Conservation (phyloP, 2,888 invertebrate species). For the Dioctria rufipes region DNA sequence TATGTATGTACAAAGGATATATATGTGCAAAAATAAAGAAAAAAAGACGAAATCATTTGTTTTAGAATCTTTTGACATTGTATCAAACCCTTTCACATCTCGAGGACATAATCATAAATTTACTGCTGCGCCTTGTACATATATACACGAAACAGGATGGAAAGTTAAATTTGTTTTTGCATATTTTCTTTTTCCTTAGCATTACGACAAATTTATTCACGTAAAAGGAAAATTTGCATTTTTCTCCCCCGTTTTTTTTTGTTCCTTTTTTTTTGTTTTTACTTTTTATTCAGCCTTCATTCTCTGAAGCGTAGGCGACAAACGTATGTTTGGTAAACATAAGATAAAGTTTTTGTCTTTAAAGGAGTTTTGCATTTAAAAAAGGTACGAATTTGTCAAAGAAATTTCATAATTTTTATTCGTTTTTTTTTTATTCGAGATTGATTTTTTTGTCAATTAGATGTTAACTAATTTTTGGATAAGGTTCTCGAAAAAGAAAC, state of each 20-base stretch:
- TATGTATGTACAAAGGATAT: background rate
- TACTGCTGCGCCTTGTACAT: background rate
- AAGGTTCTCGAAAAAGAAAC: no score
- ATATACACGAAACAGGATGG: background rate
- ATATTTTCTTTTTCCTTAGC: constrained; percentile 7
- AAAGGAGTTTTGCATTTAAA: background rate
- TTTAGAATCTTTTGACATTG: constrained; percentile 4
- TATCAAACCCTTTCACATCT: background rate
- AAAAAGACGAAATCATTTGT: background rate
- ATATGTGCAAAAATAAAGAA: background rate
- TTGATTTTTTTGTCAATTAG: no score
- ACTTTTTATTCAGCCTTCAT: no score
- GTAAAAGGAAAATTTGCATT: constrained; percentile 2
- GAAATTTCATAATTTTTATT: background rate
- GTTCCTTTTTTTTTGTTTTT: no score
- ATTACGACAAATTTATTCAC: constrained; percentile 10
- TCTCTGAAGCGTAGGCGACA: no score
- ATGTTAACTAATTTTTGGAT: no score
- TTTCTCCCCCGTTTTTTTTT: background rate
- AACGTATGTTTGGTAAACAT: background rate
- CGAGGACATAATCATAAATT: constrained; percentile 9
- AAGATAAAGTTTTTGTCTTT: background rate
- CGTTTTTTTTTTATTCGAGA: no score
- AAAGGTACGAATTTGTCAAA: constrained; percentile 10
- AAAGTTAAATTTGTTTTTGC: constrained; percentile 13